phyloP scores from a whole-genome alignment of 2,797 vertebrate genomes.

The Menidia menidia region DNA sequence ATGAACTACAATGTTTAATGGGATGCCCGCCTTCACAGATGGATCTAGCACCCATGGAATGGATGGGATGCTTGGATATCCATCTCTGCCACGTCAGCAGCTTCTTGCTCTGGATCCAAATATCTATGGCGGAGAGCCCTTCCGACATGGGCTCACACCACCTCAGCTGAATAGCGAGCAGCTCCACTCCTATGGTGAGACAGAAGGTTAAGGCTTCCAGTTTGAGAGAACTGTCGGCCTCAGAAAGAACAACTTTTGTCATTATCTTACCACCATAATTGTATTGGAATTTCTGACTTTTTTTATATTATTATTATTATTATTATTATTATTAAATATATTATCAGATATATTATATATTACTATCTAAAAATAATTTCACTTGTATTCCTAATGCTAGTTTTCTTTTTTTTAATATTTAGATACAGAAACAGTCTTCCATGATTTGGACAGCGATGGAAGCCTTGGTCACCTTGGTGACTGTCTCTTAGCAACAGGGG shows the following conservation, averaged over 20 bases:
- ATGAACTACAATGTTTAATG: background rate
- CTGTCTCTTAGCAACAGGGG: conserved; percentile 87
- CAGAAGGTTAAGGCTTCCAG: background rate
- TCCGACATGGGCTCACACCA: conserved; percentile 90
- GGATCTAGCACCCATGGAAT: conserved; percentile 88
- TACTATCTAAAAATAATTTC: too few relatives aligned
- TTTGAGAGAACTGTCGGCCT: background rate
- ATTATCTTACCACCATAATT: background rate
- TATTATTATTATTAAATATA: background rate
- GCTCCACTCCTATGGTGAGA: conserved; percentile 90
- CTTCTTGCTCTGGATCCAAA: conserved; percentile 89
- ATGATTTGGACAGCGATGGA: conserved; percentile 90
- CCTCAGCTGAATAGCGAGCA: conserved; percentile 89
- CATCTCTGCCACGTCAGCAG: conserved; percentile 88
- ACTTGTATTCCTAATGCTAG: background rate
- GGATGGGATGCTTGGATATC: conserved; percentile 88
- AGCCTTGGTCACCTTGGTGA: conserved; percentile 89
- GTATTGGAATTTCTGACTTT: background rate
- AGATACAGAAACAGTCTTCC: conserved; percentile 92
- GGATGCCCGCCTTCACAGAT: conserved; percentile 66
- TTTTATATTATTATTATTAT: background rate
- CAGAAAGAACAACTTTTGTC: background rate
- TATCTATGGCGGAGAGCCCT: conserved; percentile 87
- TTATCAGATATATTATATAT: too few relatives aligned
- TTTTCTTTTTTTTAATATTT: conserved; percentile 17